phyloP scores from a whole-genome alignment of 2,888 invertebrate species.

The Blera fallax region DNA sequence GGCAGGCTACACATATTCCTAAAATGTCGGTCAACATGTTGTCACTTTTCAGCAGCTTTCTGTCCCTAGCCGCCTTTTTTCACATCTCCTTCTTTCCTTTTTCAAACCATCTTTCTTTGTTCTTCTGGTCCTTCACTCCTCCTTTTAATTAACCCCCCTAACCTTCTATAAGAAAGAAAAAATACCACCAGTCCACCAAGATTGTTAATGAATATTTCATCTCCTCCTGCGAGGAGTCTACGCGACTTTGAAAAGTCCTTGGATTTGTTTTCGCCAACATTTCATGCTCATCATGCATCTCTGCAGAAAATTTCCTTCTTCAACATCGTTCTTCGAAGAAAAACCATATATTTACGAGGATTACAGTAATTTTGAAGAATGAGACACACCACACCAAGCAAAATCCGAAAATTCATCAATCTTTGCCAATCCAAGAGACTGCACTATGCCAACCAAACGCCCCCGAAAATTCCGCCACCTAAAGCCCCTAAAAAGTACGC shows the following conservation, averaged over 20 bases:
- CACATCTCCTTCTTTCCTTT: background rate
- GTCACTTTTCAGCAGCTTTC: background rate
- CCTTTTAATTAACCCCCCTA: conserved; percentile 15
- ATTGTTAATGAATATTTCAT: conserved; percentile 58
- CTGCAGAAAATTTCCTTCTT: conserved; percentile 17
- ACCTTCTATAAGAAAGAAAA: background rate
- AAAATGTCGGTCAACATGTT: background rate
- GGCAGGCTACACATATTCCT: background rate
- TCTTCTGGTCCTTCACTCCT: background rate
- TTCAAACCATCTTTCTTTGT: background rate
- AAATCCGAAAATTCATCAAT: conserved; percentile 71
- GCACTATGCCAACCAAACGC: conserved; percentile 50
- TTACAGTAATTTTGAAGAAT: conserved; percentile 69
- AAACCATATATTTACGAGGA: conserved; percentile 71
- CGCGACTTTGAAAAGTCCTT: conserved; percentile 40
- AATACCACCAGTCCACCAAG: conserved; percentile 2
- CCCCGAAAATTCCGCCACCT: conserved; percentile 43
- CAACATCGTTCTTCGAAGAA: conserved; percentile 40
- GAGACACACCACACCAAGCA: conserved; percentile 62
- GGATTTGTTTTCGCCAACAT: background rate
- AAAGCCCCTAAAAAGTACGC: background rate
- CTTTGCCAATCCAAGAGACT: conserved; percentile 64
- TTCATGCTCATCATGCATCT: conserved; percentile 13
- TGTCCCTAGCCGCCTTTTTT: background rate
- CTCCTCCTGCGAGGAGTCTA: background rate